A percentile compares a stretch with the other conserved stretches of the same genome.
These are phyloP conservation scores for Gopherus flavomarginatus DNA, from an alignment of 2,113 vertebrate genomes.

Conservation along the genomic window DNA sequence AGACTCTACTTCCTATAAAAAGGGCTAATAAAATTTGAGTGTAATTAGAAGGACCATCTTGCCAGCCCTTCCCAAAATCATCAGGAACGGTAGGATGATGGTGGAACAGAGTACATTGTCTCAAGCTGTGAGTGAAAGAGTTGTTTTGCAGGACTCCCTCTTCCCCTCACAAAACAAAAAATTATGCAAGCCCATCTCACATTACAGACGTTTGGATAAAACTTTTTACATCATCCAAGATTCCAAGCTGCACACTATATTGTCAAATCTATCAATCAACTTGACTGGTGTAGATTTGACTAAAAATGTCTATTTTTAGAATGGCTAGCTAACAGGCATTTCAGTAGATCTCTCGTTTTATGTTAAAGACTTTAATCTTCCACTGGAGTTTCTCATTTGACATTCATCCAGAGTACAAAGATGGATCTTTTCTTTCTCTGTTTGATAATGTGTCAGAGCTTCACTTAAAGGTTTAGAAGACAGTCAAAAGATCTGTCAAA, in stretches of 20 bases:
- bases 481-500: conserved; percentile 66
- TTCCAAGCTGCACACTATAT: conserved; percentile 59
- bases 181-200: neutral
- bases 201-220: conserved; percentile 33
- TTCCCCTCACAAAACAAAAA: neutral
- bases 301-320: conserved; percentile 74
- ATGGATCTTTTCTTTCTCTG: conserved; percentile 68
- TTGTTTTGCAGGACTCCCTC: neutral
- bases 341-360: conserved; percentile 67
- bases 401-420: conserved; percentile 77
- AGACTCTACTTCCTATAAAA: neutral
- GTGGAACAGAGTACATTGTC: neutral
- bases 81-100: neutral
- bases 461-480: conserved; percentile 75
- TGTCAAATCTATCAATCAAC: conserved; percentile 68
- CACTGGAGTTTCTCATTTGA: conserved; percentile 76
- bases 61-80: neutral
- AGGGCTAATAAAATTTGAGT: neutral
- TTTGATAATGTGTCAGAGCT: conserved; percentile 79
- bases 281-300: conserved; percentile 63
- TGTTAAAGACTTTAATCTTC: conserved; percentile 78
- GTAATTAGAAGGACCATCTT: neutral
- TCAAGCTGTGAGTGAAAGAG: neutral
- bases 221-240: conserved; percentile 54
- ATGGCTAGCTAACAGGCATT: conserved; percentile 69